A percentile compares a stretch with the other conserved stretches of the same genome.
Evolutionary conservation across 1,140 invertebrate species (phyloP).

Genomic region (Pachyrhynchus sulphureomaculatus): DNA sequence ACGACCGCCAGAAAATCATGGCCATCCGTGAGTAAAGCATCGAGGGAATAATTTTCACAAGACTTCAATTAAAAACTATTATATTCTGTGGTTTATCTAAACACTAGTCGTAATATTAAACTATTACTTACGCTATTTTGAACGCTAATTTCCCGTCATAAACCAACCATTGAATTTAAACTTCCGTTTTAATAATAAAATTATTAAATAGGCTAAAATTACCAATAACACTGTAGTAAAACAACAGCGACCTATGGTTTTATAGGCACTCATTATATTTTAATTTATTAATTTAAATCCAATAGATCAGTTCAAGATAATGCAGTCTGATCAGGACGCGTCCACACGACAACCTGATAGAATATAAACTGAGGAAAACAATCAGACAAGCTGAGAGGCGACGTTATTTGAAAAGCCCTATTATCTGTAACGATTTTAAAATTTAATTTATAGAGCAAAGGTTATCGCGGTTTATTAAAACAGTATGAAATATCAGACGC

Average conservation of each 20-base stretch:
- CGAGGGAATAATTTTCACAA: slow-evolving; percentile 5
- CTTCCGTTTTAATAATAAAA: slow-evolving; percentile 48
- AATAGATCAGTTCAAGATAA: neutral
- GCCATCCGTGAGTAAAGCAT: slow-evolving; percentile 11
- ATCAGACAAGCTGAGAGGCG: neutral
- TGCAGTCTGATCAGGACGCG: neutral
- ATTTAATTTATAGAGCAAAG: neutral
- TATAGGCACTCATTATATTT: slow-evolving; percentile 34
- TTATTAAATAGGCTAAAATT: slow-evolving; percentile 45
- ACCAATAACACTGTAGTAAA: slow-evolving; percentile 46
- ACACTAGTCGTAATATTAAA: slow-evolving; percentile 21
- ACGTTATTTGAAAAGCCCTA: neutral
- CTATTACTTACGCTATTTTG: slow-evolving; percentile 28
- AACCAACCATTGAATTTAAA: slow-evolving; percentile 46
- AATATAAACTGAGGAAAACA: neutral
- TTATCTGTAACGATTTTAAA: neutral
- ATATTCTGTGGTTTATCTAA: slow-evolving; percentile 1
- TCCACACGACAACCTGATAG: neutral
- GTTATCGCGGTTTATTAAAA: neutral
- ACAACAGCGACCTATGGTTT: slow-evolving; percentile 43
- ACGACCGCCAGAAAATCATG: slow-evolving; percentile 12
- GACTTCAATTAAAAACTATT: neutral
- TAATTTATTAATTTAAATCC: neutral
- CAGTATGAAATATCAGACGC: neutral
- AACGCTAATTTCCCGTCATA: slow-evolving; percentile 30